Evolutionary conservation across 2,888 invertebrate genomes (phyloP).

Genomic region (Lithophane socia): DNA sequence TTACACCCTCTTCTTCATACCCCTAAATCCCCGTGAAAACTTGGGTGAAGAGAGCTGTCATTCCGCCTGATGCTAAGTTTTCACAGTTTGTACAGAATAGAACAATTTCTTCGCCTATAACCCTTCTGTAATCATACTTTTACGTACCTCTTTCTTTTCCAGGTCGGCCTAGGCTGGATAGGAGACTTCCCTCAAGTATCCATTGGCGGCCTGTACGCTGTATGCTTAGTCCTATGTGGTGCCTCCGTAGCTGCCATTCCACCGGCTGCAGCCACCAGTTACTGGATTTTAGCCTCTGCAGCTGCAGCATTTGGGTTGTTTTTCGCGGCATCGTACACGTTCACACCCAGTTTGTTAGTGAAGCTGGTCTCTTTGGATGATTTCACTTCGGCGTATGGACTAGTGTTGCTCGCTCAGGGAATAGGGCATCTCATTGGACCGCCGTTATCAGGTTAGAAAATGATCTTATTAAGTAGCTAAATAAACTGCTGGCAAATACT

Average conservation of each 20-base stretch:
- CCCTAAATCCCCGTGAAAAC: background rate
- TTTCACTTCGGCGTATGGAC: constrained; percentile 97
- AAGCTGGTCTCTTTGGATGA: constrained; percentile 97
- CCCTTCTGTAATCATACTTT: background rate
- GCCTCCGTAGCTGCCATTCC: constrained; percentile 91
- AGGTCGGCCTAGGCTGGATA: constrained; percentile 96
- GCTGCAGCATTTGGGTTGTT: constrained; percentile 95
- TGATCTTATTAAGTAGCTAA: too few species aligned
- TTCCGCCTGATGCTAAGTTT: too few species aligned
- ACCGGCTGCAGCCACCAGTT: constrained; percentile 83
- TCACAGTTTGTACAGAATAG: too few species aligned
- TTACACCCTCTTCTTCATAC: too few species aligned
- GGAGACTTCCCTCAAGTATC: constrained; percentile 97
- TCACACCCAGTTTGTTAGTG: constrained; percentile 97
- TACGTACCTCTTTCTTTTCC: constrained; percentile 58
- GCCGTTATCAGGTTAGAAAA: constrained; percentile 94
- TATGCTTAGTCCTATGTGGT: constrained; percentile 93
- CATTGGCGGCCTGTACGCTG: constrained; percentile 95
- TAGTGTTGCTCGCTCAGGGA: constrained; percentile 97
- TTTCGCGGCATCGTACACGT: constrained; percentile 97
- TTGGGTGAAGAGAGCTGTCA: too few species aligned
- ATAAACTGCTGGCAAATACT: too few species aligned
- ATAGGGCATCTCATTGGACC: constrained; percentile 98
- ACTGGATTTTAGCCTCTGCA: constrained; percentile 86
- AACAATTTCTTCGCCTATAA: too few species aligned